A percentile compares a stretch with the other conserved stretches of the same genome.
Conservation (phyloP, 2,113 vertebrate species). For the Brachypteracias leptosomus region DNA sequence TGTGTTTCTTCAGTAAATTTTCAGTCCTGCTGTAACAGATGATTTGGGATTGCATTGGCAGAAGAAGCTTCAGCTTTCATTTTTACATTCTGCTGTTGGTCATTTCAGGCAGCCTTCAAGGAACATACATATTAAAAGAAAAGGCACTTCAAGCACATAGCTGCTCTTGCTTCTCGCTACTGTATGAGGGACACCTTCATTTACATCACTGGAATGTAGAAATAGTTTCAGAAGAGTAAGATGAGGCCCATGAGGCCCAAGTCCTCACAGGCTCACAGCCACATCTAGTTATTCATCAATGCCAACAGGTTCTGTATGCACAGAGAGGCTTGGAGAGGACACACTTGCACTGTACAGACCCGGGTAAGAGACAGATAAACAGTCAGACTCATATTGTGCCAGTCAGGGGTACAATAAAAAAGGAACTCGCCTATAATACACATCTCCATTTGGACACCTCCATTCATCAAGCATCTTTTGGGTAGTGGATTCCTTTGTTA, state of each 20-base stretch:
- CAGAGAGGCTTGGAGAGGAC: background rate
- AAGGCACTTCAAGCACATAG: conserved; percentile 5
- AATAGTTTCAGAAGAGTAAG: background rate
- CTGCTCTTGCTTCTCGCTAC: background rate
- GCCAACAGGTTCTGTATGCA: background rate
- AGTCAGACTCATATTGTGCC: rapidly evolving
- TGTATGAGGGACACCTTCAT: background rate
- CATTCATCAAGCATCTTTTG: background rate
- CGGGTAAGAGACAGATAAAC: rapidly evolving
- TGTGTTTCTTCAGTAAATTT: conserved; percentile 10
- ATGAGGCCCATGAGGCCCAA: background rate
- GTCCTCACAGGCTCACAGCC: background rate
- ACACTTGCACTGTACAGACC: rapidly evolving
- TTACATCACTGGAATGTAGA: conserved; percentile 11
- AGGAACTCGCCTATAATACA: background rate
- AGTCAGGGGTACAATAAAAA: background rate
- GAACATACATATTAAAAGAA: background rate
- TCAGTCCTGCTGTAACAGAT: background rate
- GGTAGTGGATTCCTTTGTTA: rapidly evolving
- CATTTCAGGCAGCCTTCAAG: background rate
- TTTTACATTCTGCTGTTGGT: conserved; percentile 28
- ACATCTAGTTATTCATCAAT: background rate
- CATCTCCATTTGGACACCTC: background rate
- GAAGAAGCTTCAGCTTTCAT: background rate
- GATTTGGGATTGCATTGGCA: background rate